phyloP scores from a whole-genome alignment of 2,888 invertebrate genomes.

The Patella depressa region DNA sequence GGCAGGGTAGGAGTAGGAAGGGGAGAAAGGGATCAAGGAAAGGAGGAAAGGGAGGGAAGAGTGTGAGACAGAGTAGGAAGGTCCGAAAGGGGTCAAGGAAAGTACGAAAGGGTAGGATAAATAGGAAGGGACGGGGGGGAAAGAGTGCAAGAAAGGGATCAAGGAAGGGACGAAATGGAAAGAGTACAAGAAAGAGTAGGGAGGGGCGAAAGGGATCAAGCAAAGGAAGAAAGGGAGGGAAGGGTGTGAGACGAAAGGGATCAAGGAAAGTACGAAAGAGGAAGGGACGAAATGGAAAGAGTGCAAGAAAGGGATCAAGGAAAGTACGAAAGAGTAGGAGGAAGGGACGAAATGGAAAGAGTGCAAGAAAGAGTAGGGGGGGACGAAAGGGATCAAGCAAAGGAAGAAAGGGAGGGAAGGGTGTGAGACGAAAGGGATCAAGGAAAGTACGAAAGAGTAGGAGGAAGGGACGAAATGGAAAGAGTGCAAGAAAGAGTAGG shows the following conservation, averaged over 20 bases:
- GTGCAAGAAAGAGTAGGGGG: neutral
- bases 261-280: neutral
- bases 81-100: neutral
- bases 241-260: neutral
- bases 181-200: neutral
- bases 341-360: neutral
- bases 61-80: neutral
- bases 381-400: neutral
- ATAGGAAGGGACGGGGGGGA: rapidly evolving
- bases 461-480: neutral
- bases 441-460: neutral
- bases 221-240: neutral
- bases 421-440: neutral
- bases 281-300: neutral
- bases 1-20: neutral
- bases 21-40: neutral
- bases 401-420: neutral
- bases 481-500: neutral
- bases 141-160: neutral
- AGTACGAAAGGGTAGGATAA: neutral
- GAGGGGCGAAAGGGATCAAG: neutral
- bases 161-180: neutral
- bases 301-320: too few species aligned
- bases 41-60: neutral
- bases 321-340: neutral